Conservation (phyloP, 1,140 invertebrate species). For the Anoplolepis gracilipes region DNA sequence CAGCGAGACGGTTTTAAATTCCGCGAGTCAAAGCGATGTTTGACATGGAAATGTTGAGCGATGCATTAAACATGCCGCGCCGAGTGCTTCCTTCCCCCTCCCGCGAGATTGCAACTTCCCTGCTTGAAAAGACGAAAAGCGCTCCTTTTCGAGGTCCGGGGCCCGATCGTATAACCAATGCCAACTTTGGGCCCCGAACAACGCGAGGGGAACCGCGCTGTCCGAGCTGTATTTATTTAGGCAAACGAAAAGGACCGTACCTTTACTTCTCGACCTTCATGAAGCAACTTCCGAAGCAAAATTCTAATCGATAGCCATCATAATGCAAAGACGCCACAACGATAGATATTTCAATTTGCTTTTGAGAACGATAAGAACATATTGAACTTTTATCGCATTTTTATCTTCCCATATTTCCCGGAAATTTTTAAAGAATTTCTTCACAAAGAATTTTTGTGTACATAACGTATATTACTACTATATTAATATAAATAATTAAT, state of each 20-base stretch:
- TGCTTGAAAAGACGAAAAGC: conserved; percentile 57
- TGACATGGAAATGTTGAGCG: conserved; percentile 85
- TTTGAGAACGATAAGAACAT: not conserved
- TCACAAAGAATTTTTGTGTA: not conserved
- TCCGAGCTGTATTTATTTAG: conserved; percentile 83
- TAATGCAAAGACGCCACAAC: not conserved
- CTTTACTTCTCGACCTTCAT: conserved; percentile 63
- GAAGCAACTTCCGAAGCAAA: conserved; percentile 36
- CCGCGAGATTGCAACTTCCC: conserved; percentile 43
- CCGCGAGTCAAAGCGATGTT: conserved; percentile 85
- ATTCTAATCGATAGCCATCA: conserved; percentile 75
- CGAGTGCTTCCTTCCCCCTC: conserved; percentile 75
- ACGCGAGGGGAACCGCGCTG: conserved; percentile 69
- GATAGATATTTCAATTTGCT: not conserved
- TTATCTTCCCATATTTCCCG: not conserved
- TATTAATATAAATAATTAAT: not conserved
- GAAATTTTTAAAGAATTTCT: not conserved
- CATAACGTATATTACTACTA: not conserved
- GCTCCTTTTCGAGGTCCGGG: not conserved
- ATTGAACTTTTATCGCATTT: not conserved
- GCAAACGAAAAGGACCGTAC: conserved; percentile 81
- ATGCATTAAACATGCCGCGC: conserved; percentile 85
- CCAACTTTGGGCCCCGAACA: conserved; percentile 50
- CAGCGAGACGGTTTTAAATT: conserved; percentile 83
- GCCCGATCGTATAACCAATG: conserved; percentile 34